phyloP scores from a whole-genome alignment of 2,888 invertebrate species.

The Aplocera efformata region DNA sequence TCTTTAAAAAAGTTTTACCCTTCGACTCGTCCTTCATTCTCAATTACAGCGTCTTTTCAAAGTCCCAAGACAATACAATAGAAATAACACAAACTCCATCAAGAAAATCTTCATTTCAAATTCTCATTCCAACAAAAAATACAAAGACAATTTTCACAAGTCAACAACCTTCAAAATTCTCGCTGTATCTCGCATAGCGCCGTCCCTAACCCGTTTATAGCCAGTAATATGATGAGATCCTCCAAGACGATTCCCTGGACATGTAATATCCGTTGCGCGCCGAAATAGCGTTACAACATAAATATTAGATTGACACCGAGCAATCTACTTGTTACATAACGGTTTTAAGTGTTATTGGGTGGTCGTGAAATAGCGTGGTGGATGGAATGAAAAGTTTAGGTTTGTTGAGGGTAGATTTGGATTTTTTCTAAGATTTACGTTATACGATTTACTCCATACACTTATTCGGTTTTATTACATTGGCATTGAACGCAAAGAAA shows the following conservation, averaged over 20 bases:
- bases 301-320: slow-evolving; percentile 59
- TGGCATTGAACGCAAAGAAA: no score
- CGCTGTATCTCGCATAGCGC: slow-evolving; percentile 20
- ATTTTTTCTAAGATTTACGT: not conserved
- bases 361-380: not conserved
- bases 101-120: slow-evolving; percentile 11
- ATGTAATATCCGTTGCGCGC: slow-evolving; percentile 53
- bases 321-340: slow-evolving; percentile 56
- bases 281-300: slow-evolving; percentile 50
- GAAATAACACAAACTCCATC: slow-evolving; percentile 2
- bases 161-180: slow-evolving; percentile 15
- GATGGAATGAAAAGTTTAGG: slow-evolving; percentile 9
- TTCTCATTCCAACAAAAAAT: slow-evolving; percentile 15
- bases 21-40: no score
- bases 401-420: slow-evolving; percentile 5
- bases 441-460: not conserved
- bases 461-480: no score
- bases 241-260: slow-evolving; percentile 48
- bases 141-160: slow-evolving; percentile 5
- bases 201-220: slow-evolving; percentile 38
- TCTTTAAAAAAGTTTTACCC: no score
- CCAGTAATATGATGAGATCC: slow-evolving; percentile 46
- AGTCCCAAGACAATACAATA: slow-evolving; percentile 1
- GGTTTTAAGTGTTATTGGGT: slow-evolving; percentile 22
- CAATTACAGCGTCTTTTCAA: no score